phyloP scores from a whole-genome alignment of 1,140 invertebrate species.

The Micrasema longulum region DNA sequence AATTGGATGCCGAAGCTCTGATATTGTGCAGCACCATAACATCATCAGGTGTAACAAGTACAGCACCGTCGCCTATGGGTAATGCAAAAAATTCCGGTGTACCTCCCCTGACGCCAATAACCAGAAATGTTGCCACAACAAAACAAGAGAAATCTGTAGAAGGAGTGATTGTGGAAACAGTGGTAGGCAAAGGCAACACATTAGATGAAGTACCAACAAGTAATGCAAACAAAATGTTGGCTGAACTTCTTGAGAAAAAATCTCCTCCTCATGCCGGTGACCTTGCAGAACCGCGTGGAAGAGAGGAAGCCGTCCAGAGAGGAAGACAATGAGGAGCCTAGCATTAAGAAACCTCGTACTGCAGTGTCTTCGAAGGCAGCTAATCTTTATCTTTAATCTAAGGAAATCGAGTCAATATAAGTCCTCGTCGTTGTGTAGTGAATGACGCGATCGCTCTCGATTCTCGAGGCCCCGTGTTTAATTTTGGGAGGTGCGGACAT shows the following conservation, averaged over 20 bases:
- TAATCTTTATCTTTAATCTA: too few relatives aligned
- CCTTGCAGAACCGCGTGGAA: not conserved
- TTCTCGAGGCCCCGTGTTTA: too few relatives aligned
- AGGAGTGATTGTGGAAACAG: slow-evolving; percentile 31
- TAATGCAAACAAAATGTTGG: slow-evolving; percentile 64
- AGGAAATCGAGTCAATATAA: too few relatives aligned
- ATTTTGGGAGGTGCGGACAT: too few relatives aligned
- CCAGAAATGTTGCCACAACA: slow-evolving; percentile 16
- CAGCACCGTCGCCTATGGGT: slow-evolving; percentile 58
- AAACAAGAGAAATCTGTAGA: slow-evolving; percentile 41
- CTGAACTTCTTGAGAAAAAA: slow-evolving; percentile 66
- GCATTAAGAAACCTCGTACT: slow-evolving; percentile 44
- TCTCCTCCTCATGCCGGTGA: slow-evolving; percentile 59
- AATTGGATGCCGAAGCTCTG: slow-evolving; percentile 64
- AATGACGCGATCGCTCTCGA: too few relatives aligned
- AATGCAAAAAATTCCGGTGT: slow-evolving; percentile 1
- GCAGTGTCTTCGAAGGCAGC: too few relatives aligned
- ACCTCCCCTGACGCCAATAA: slow-evolving; percentile 32
- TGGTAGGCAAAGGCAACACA: not conserved
- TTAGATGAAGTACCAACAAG: slow-evolving; percentile 25
- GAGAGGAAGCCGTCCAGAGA: slow-evolving; percentile 22
- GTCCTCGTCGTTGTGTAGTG: too few relatives aligned
- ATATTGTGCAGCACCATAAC: slow-evolving; percentile 67
- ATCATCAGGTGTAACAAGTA: slow-evolving; percentile 62
- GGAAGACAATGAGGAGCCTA: slow-evolving; percentile 48